phyloP scores from a whole-genome alignment of 37 sponge, comb jelly and placozoan genomes.

The Hormiphora californensis region DNA sequence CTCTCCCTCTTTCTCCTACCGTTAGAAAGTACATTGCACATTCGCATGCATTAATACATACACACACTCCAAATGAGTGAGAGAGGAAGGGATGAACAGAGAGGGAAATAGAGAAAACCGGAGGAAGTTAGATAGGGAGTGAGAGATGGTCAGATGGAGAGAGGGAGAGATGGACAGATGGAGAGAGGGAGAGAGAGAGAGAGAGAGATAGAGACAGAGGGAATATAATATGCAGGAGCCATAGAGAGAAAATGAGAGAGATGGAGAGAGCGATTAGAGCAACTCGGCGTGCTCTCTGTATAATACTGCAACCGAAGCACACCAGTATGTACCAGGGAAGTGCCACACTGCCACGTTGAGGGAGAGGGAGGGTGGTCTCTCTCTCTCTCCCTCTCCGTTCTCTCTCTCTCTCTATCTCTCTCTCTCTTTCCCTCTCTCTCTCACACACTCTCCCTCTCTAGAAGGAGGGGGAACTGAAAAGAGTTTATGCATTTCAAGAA shows the following conservation, averaged over 20 bases:
- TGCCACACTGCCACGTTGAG: too few relatives aligned
- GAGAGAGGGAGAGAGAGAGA: not conserved
- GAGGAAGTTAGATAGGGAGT: not conserved
- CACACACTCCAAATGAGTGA: not conserved
- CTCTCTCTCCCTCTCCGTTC: not conserved
- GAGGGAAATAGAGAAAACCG: not conserved
- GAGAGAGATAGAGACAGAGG: not conserved
- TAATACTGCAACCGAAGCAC: too few relatives aligned
- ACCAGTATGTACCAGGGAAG: too few relatives aligned
- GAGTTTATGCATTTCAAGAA: too few relatives aligned
- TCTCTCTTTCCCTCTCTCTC: not conserved
- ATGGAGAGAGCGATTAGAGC: not conserved
- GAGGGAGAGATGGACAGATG: not conserved
- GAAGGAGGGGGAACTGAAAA: too few relatives aligned
- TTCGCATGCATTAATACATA: not conserved
- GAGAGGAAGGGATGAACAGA: not conserved
- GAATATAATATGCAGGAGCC: not conserved
- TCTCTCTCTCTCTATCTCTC: not conserved
- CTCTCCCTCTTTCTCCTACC: slow-evolving; percentile 6
- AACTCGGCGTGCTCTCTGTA: not conserved
- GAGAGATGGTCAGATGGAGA: not conserved
- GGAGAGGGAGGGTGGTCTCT: too few relatives aligned
- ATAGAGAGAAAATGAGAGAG: not conserved
- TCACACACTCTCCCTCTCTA: not conserved
- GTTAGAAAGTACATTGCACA: not conserved